These are phyloP conservation scores for Tokudaia muenninki DNA, from an alignment of 2,797 vertebrate species.

Conservation along the genomic window DNA sequence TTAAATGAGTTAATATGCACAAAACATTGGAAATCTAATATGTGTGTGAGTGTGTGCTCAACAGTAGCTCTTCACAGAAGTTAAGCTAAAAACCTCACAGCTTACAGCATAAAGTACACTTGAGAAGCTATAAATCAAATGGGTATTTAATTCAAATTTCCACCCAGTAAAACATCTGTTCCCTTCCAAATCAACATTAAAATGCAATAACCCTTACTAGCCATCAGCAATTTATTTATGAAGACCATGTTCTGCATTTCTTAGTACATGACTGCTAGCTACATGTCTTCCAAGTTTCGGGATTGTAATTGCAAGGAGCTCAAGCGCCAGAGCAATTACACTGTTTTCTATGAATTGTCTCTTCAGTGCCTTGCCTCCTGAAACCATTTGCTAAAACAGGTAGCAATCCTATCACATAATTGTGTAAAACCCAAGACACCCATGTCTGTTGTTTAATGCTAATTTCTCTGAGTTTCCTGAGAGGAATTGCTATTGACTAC, in stretches of 20 bases:
- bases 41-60: not conserved
- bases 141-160: constrained; percentile 73
- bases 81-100: constrained; percentile 48
- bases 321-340: constrained; percentile 61
- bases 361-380: constrained; percentile 60
- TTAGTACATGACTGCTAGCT: constrained; percentile 59
- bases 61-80: constrained; percentile 45
- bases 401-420: constrained; percentile 79
- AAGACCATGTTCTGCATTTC: constrained; percentile 60
- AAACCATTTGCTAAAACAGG: constrained; percentile 79
- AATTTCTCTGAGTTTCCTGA: constrained; percentile 89
- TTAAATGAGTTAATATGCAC: constrained; percentile 45
- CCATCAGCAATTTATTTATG: constrained; percentile 70
- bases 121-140: constrained; percentile 69
- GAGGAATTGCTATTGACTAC: constrained; percentile 93
- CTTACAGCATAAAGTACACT: constrained; percentile 19
- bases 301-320: constrained; percentile 43
- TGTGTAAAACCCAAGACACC: constrained; percentile 77
- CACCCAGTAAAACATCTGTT: constrained; percentile 69
- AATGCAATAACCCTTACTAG: constrained; percentile 68
- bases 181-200: constrained; percentile 68
- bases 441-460: constrained; percentile 85
- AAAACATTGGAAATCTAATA: not conserved
- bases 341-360: constrained; percentile 71
- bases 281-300: constrained; percentile 49